Base-by-base conservation (phyloP, 2,888 invertebrate species). In the Coelinius sp. region DNA sequence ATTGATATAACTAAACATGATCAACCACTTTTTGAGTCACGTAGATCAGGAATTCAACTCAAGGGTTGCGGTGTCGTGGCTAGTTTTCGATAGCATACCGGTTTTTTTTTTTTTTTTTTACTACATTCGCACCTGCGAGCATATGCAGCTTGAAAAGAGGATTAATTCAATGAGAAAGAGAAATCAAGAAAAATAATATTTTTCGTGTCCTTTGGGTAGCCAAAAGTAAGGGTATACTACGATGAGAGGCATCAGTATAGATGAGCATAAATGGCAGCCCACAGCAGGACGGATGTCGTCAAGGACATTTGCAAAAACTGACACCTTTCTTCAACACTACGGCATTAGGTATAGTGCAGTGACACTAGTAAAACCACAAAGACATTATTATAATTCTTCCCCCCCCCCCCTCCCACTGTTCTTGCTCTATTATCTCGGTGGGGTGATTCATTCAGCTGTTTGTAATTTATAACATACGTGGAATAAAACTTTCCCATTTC, bases 401-500 rank as follows among this genome's bases (percentile, higher is more conserved):
- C n/a, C n/a, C n/a, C n/a, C n/a, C n/a, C n/a, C n/a, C n/a, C n/a
- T n/a, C 25, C n/a, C 12, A 35, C 22, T n/a, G n/a, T 63, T 63
- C n/a, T 22, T 8, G 20, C 12, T 63, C 41, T 38, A 35, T 62
- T 62, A 35, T 63, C 41, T 72, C 6, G n/a, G n/a, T 10, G 12
- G 10, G 8, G 22, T 59, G 59, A 59, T 59, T 59, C 59, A 59
- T 31, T 67, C 56, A 70, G 46, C 52, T 67, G 35, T 49, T 63
- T 49, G 62, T 66, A 59, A 56, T 44, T 56, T 41, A 67, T 71
- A 3, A n/a, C 31, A 3, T 64, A 62, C 49, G 62, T 59, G 25
- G 68, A 75, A 66, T 65, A 68, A 73, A 74, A 41, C 71, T 74
- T 74, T 31, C 35, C 66, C 74, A 73, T 76, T 74, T 68, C 75